Evolutionary conservation across 1,140 invertebrate species (phyloP), one percentile per base, ranked within the genome.

Genomic region (Tachypleus tridentatus): DNA sequence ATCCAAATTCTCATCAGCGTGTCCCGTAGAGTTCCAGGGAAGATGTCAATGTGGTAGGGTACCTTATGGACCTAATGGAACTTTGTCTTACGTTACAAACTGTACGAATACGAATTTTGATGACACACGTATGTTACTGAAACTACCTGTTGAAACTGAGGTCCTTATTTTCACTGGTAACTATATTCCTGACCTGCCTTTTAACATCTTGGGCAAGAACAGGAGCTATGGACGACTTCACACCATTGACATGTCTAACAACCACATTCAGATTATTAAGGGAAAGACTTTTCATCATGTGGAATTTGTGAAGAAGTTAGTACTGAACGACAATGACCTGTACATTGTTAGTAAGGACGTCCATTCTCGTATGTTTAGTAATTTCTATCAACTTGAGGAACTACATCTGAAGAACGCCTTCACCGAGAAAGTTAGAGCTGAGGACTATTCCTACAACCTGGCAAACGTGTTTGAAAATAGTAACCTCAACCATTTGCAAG

Each of bases 261-360:
- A 91, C 73, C 76, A 81, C 10, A 89, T 91, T 11, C 73, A 79
- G 58, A 82, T 85, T 65, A 89, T 91, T 62, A 81, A 82, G 69
- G 88, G 88, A 3, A 87, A 88, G 75, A 79, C 86, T 4, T 90
- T 87, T 74, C 87, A 89, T 71, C 85, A 85, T 72, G 87, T 90
- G 3, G 79, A 79, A 56, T 82, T 80, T 61, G 87, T 90, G 0
- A 80, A 86, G 72, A 78, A 83, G n/a, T 75, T 91, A 3, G 83
- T 87, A 67, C 76, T 91, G 4, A 86, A 88, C 72, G 84, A 88
- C 71, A 91, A 91, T 72, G 77, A 87, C 65, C 73, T 89, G 4
- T 81, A 83, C 3, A 83, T 87, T 59, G 80, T 81, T 0, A 71
- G 78, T 3, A 84, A 83, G 65, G 78, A 80, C 67, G 80, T 83